These are phyloP conservation scores for Ascidia mentula DNA, from an alignment of 23 tunicate species.

Conservation along the genomic window DNA sequence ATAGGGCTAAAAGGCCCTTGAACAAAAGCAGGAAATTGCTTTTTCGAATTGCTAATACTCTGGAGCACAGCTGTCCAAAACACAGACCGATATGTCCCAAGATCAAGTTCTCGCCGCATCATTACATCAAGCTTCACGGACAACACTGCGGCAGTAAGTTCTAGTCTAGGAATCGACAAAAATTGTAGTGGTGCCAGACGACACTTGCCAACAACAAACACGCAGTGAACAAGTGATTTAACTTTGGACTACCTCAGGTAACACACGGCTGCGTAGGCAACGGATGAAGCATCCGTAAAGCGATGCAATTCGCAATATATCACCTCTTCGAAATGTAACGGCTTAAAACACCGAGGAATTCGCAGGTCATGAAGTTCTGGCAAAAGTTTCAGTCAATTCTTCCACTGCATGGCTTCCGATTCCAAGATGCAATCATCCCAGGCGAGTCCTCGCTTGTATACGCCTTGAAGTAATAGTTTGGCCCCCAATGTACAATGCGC, in stretches of 20 bases:
- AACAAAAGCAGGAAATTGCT: constrained; percentile 13
- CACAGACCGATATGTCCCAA: not conserved
- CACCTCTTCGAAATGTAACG: not conserved
- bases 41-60: not conserved
- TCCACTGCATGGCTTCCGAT: constrained; percentile 1
- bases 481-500: not conserved
- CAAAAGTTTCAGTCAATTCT: constrained; percentile 1
- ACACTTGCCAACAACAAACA: constrained; percentile 12
- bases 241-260: not conserved
- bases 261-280: constrained; percentile 3
- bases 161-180: not conserved
- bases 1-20: not conserved
- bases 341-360: constrained; percentile 12
- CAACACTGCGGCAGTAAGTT: constrained; percentile 10
- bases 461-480: constrained; percentile 2
- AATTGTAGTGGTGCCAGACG: not conserved
- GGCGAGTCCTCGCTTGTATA: not conserved
- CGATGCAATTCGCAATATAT: not conserved
- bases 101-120: not conserved
- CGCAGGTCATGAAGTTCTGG: not conserved
- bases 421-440: constrained; percentile 10
- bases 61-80: constrained; percentile 14
- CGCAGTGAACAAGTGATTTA: not conserved
- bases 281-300: constrained; percentile 18
- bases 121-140: constrained; percentile 12